These are phyloP conservation scores for Hypanus sabinus DNA, from an alignment of 2,113 vertebrate species.

Conservation along the genomic window DNA sequence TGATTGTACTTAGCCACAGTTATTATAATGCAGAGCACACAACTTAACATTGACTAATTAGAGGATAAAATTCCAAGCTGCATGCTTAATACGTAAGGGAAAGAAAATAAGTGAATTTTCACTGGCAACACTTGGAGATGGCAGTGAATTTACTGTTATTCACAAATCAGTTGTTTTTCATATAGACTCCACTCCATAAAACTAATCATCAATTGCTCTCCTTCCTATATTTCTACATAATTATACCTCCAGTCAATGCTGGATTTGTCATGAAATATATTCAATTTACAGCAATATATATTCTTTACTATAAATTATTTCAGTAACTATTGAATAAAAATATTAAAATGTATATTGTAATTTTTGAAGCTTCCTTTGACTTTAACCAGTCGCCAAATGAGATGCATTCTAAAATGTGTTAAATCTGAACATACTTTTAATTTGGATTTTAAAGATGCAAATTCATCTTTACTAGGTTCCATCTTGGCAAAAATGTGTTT, in stretches of 20 bases:
- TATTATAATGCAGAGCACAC: constrained; percentile 63
- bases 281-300: constrained; percentile 36
- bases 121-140: constrained; percentile 51
- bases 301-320: constrained; percentile 37
- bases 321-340: constrained; percentile 30
- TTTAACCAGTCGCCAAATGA: constrained; percentile 19
- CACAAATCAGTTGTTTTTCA: constrained; percentile 30
- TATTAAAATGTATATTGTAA: constrained; percentile 34
- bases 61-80: constrained; percentile 57
- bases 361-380: not conserved
- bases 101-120: constrained; percentile 55
- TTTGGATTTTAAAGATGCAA: constrained; percentile 21
- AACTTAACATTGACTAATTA: constrained; percentile 57
- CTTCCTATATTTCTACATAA: constrained; percentile 12
- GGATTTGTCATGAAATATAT: constrained; percentile 9
- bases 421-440: not conserved
- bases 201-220: not conserved
- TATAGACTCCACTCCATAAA: not conserved
- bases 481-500: not conserved
- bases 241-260: constrained; percentile 15
- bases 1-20: constrained; percentile 64
- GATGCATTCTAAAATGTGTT: constrained; percentile 31
- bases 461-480: constrained; percentile 12
- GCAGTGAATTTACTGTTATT: constrained; percentile 33
- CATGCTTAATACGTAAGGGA: constrained; percentile 68